phyloP scores from a whole-genome alignment of 2,888 invertebrate species.

The Nesidiocoris tenuis region DNA sequence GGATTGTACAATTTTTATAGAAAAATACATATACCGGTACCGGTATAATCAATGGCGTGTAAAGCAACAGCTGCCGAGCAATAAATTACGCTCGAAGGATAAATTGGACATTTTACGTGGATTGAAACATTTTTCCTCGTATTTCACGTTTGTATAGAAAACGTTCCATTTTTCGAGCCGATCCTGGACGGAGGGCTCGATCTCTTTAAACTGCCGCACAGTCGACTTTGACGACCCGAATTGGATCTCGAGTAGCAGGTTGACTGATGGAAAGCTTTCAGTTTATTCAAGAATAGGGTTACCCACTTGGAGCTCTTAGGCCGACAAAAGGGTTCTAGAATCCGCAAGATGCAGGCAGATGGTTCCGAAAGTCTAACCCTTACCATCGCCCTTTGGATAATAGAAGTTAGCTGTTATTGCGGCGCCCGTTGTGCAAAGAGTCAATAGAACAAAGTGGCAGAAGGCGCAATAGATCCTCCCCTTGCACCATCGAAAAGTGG shows the following conservation, averaged over 20 bases:
- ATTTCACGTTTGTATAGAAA: no score
- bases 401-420: conserved; percentile 42
- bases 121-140: not conserved
- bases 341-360: not conserved
- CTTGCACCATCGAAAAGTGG: not conserved
- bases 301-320: not conserved
- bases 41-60: not conserved
- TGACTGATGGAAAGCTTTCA: not conserved
- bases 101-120: not conserved
- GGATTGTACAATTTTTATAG: not conserved
- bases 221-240: not conserved
- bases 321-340: not conserved
- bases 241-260: not conserved
- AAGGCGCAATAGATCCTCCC: not conserved
- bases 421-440: conserved; percentile 36
- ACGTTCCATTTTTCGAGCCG: no score
- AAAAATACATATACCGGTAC: no score
- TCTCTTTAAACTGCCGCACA: no score
- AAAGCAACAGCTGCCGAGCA: not conserved
- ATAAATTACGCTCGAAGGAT: not conserved
- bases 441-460: conserved; percentile 29
- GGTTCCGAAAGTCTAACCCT: not conserved
- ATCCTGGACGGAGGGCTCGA: no score
- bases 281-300: no score
- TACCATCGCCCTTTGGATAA: not conserved